Base-by-base conservation (phyloP, 2,113 vertebrate species). In the Edolisoma coerulescens region DNA sequence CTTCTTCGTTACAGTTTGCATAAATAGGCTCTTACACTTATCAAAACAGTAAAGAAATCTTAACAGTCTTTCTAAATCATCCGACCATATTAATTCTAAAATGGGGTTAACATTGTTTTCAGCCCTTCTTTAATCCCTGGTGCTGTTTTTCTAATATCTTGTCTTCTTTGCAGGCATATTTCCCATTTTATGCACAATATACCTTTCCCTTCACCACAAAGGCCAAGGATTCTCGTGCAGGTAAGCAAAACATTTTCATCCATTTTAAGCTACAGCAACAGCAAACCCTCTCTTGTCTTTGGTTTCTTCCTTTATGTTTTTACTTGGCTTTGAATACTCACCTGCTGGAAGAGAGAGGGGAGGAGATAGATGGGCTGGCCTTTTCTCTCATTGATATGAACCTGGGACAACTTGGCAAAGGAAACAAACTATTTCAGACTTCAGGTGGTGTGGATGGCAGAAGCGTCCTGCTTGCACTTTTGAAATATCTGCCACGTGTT, bases 171-270 rank as follows among this genome's bases (percentile, higher is more conserved):
- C 86, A 99, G 99, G 95, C 98, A 99, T 96, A 99, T 99, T 97
- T 99, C 99, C 26, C 99, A 99, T 98, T 99, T 99, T 97, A 99
- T 99, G 99, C 99, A 99, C 97, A 99, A 98, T 73, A 99, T 99
- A 92, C 98, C 99, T 68, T 99, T 99, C 93, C 99, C 99, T 87
- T 99, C 99, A 77, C 99, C 99, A 54, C 99, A 99, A 94, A 99
- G 99, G 95, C 99, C 99, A 93, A 98, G 99, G 97, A 99, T 99
- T 92, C 98, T 99, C 78, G 99, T 99, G 76, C 99, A 99, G 98
- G 99, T 99, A 97, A 98, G 81, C 30, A 81, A 83, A 93, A 87
- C 7, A 28, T 84, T 80, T 82, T 8, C 24, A 49, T 91, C 9
- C 14, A 3, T 69, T 88, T 84, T 70, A 79, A 56, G 7, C 64